These are phyloP conservation scores for Bos javanicus DNA, from an alignment of 2,113 vertebrate species.

Conservation along the genomic window DNA sequence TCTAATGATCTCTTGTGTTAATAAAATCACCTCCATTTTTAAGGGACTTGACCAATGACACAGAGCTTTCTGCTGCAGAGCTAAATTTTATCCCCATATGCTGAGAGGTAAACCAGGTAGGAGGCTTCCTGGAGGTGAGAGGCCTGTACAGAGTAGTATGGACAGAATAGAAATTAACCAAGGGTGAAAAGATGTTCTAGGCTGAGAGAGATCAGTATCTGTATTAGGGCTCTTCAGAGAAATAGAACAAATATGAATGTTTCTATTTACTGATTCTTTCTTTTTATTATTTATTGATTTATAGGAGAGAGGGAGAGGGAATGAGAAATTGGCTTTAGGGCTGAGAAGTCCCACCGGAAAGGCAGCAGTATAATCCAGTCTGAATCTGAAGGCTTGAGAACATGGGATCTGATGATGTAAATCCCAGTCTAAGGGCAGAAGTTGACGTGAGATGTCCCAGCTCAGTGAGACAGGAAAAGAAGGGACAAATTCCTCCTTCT, in stretches of 20 bases:
- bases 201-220: background rate
- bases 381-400: background rate
- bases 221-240: background rate
- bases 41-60: rapidly evolving
- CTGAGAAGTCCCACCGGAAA: background rate
- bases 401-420: background rate
- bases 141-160: background rate
- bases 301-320: background rate
- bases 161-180: background rate
- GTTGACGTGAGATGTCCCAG: background rate
- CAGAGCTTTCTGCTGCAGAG: background rate
- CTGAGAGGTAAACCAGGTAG: background rate
- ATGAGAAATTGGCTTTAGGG: background rate
- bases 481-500: background rate
- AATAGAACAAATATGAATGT: background rate
- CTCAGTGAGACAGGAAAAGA: background rate
- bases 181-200: background rate
- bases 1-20: background rate
- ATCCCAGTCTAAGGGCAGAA: background rate
- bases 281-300: background rate
- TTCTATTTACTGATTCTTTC: background rate
- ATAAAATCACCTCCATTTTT: rapidly evolving
- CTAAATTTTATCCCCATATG: rapidly evolving
- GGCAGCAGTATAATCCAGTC: background rate
- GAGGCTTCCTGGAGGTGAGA: background rate